Base-by-base conservation (phyloP, 2,113 vertebrate genomes). In the Callipepla californica region DNA sequence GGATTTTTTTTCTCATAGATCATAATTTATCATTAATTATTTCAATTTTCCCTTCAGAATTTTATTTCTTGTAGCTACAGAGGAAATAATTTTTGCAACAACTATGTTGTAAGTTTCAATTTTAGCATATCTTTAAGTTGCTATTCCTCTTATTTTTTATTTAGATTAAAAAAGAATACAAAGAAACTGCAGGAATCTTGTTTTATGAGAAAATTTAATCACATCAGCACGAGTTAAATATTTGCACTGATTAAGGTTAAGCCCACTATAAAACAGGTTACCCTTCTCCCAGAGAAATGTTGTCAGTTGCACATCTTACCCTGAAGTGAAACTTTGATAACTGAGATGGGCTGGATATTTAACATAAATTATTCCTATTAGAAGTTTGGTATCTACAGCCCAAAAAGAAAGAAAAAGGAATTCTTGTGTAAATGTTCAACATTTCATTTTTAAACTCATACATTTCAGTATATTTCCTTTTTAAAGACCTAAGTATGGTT, bases 401-500 rank as follows among this genome's bases (percentile, higher is more conserved):
- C 66, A 70, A 79, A 19, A 36, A 58, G 14, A 73, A 34, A 76
- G 76, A 50, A 8, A 85, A 91, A 85, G 20, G 8, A 72, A 11
- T 62, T 45, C 26, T 4, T 51, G 34, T 53, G 14, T 11, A 79
- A 88, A 92, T 12, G 9, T 70, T 70, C 5, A 62, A 25, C 14
- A 69, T 34, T 80, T 87, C 70, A 69, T 92, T 85, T 91, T 94
- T 59, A 77, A 91, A 83, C 25, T 42, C 28, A 47, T 50, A 87
- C 17, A 82, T 87, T 50, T 70, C 50, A 87, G 13, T 1, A 0
- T 47, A 75, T 70, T 74, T 55, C 20, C 15, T 70, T 2, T 66
- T 85, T 63, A 87, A 95, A 87, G 65, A 89, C 8, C 36, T 85
- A 47, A 85, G 92, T 77, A 47, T 69, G 23, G 47, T 77, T 89